Evolutionary conservation across 2,113 vertebrate species (phyloP).

Genomic region (Nothobranchius kuhntae): DNA sequence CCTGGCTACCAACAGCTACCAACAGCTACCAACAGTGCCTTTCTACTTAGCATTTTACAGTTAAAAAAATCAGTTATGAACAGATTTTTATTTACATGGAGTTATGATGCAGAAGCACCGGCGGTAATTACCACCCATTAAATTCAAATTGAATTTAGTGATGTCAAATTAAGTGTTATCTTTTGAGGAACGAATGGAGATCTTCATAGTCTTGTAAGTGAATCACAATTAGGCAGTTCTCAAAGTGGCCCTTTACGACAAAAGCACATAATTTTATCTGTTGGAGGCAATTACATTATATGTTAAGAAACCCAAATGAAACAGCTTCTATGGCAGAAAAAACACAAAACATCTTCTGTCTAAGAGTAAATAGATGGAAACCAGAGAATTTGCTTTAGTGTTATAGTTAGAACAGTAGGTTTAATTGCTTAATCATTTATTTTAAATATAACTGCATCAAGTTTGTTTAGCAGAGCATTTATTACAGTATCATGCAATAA

Average conservation of each 20-base stretch:
- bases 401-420: no score
- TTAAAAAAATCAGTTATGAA: conserved; percentile 13
- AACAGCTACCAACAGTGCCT: not conserved
- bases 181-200: not conserved
- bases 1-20: no score
- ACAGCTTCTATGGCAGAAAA: not conserved
- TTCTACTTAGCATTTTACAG: not conserved
- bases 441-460: no score
- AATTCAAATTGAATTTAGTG: conserved; percentile 22
- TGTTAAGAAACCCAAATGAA: not conserved
- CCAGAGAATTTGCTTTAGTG: not conserved
- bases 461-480: no score
- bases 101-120: conserved; percentile 3
- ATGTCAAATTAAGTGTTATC: not conserved
- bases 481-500: no score
- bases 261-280: not conserved
- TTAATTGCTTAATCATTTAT: no score
- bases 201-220: not conserved
- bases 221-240: not conserved
- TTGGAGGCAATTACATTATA: no score
- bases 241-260: not conserved
- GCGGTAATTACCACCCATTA: conserved; percentile 19
- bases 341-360: not conserved
- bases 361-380: not conserved
- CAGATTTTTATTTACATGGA: conserved; percentile 19